These are phyloP conservation scores for Notothenia rossii DNA, from an alignment of 2,113 vertebrate genomes.

Conservation along the genomic window DNA sequence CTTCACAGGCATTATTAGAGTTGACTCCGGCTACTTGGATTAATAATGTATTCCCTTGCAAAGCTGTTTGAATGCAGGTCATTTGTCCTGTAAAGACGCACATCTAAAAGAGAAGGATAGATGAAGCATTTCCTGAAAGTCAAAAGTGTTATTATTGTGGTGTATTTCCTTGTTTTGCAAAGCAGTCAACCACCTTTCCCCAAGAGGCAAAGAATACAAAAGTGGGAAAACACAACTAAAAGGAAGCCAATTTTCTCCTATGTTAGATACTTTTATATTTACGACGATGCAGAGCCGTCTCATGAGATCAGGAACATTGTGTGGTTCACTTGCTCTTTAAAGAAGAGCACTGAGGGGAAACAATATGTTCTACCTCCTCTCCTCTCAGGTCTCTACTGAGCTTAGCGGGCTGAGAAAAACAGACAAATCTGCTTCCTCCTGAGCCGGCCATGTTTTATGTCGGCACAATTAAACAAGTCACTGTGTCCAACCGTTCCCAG, in stretches of 20 bases:
- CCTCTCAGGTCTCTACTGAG: slow-evolving; percentile 68
- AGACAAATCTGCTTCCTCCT: slow-evolving; percentile 69
- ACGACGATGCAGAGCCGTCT: slow-evolving; percentile 1
- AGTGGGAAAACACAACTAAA: neutral
- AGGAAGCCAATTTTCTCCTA: neutral
- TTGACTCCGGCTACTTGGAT: too few species aligned
- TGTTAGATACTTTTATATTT: slow-evolving; percentile 15
- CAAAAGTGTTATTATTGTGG: slow-evolving; percentile 5
- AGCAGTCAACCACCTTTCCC: neutral
- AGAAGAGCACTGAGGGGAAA: slow-evolving; percentile 22
- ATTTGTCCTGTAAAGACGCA: too few species aligned
- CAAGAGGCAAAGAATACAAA: slow-evolving; percentile 9
- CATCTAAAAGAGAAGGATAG: too few species aligned
- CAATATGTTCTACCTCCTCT: slow-evolving; percentile 40
- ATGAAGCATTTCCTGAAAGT: too few species aligned
- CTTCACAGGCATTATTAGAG: too few species aligned
- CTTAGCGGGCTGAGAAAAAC: slow-evolving; percentile 61
- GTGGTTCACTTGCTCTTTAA: slow-evolving; percentile 15
- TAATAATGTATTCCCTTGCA: too few species aligned
- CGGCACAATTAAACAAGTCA: slow-evolving; percentile 76
- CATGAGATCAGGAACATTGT: slow-evolving; percentile 14
- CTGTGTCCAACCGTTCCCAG: slow-evolving; percentile 30
- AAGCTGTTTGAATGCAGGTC: too few species aligned
- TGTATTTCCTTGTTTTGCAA: slow-evolving; percentile 21
- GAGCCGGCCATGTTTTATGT: slow-evolving; percentile 70